Percentiles rank a stretch among this genome's conserved stretches.
These are phyloP conservation scores for Nemurella pictetii DNA, from an alignment of 2,888 invertebrate genomes.

Conservation along the genomic window DNA sequence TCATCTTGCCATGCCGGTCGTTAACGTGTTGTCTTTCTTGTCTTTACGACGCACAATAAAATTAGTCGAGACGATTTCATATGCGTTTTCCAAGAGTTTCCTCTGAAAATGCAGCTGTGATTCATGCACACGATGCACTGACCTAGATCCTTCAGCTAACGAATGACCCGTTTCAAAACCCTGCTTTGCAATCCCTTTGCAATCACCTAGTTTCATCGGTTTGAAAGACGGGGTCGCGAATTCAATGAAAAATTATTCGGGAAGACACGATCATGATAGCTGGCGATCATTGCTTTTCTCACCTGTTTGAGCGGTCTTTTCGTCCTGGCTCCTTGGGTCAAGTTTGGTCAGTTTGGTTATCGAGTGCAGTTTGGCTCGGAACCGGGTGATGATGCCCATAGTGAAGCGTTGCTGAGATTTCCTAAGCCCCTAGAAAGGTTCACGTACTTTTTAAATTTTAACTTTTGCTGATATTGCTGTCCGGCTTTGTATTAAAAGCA, in stretches of 20 bases:
- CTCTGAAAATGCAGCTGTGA: background rate
- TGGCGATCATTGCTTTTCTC: slow-evolving; percentile 45
- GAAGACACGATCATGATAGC: no score
- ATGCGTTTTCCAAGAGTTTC: background rate
- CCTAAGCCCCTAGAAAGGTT: background rate
- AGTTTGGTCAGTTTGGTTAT: slow-evolving; percentile 66
- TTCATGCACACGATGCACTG: no score
- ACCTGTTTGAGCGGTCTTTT: slow-evolving; percentile 73
- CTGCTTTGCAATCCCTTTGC: background rate
- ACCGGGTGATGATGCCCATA: slow-evolving; percentile 74
- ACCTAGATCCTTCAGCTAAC: background rate
- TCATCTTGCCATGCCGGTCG: background rate
- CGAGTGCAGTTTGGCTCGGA: slow-evolving; percentile 64
- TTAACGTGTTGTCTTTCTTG: background rate
- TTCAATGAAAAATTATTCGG: no score
- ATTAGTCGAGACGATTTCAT: background rate
- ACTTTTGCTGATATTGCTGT: background rate
- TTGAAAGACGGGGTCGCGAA: background rate
- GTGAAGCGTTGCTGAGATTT: slow-evolving; percentile 30
- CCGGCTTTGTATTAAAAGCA: background rate
- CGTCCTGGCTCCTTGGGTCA: slow-evolving; percentile 63
- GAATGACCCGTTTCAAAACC: background rate
- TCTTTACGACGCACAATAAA: background rate
- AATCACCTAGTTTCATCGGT: background rate
- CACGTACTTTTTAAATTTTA: no score